Percentiles rank a stretch among this genome's conserved stretches.
phyloP scores from a whole-genome alignment of 1,140 invertebrate genomes.

The Anastrepha obliqua region DNA sequence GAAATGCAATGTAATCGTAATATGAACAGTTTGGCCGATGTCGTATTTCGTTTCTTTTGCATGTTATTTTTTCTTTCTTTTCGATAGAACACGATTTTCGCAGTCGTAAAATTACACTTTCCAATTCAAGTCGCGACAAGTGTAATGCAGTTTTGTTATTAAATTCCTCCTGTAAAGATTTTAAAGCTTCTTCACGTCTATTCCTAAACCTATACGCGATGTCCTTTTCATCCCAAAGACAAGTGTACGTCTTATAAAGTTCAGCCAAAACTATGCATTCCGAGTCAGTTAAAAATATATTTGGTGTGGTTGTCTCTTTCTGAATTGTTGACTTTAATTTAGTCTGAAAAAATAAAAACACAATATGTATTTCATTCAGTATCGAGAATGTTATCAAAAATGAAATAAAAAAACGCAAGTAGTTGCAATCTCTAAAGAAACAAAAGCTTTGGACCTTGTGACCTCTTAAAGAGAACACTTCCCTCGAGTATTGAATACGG shows the following conservation, averaged over 20 bases:
- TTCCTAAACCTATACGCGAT: not conserved
- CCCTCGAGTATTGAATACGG: no score
- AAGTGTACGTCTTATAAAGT: not conserved
- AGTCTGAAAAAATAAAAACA: no score
- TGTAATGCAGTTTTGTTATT: not conserved
- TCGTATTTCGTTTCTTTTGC: not conserved
- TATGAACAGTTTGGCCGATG: not conserved
- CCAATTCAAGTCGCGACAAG: not conserved
- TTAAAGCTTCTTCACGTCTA: not conserved
- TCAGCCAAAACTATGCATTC: not conserved
- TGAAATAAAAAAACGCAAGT: no score
- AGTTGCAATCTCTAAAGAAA: no score
- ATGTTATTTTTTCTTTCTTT: slow-evolving; percentile 26
- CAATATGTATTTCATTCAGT: no score
- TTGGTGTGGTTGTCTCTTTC: not conserved
- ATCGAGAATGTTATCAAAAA: no score
- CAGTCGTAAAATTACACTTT: not conserved
- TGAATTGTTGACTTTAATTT: no score
- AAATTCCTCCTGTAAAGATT: not conserved
- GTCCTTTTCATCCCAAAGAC: slow-evolving; percentile 34
- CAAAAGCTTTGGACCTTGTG: no score
- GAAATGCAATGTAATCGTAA: slow-evolving; percentile 38
- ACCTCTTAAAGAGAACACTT: no score
- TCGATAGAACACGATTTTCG: slow-evolving; percentile 3
- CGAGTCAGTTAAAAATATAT: not conserved